These are phyloP conservation scores for Ptychochromis oligacanthus DNA, from an alignment of 2,113 vertebrate species.

Conservation along the genomic window DNA sequence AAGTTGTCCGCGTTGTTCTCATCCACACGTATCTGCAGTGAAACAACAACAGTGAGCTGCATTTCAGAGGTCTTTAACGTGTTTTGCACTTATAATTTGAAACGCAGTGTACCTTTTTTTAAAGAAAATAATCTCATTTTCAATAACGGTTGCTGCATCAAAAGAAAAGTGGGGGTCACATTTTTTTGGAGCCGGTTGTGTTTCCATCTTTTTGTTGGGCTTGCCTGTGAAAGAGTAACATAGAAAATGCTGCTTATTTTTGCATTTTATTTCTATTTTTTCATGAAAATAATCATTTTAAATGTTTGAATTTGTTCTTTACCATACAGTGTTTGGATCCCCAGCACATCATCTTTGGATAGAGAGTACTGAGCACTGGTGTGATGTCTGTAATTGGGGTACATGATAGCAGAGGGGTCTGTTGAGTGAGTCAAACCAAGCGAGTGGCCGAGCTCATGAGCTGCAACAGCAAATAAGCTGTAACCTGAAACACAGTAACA, in stretches of 20 bases:
- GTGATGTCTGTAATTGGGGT: conserved; percentile 80
- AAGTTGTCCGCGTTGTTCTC: conserved; percentile 53
- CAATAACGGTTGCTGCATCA: conserved; percentile 72
- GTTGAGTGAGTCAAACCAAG: conserved; percentile 81
- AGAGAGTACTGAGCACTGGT: conserved; percentile 73
- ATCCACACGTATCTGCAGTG: conserved; percentile 69
- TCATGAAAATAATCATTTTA: neutral
- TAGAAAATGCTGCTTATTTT: neutral
- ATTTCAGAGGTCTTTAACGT: neutral
- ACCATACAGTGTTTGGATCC: conserved; percentile 80
- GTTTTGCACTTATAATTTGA: neutral
- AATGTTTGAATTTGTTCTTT: neutral
- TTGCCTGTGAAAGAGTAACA: conserved; percentile 54
- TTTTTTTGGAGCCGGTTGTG: conserved; percentile 39
- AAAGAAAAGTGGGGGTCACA: conserved; percentile 67
- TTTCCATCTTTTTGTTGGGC: conserved; percentile 26
- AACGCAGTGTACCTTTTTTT: conserved; percentile 64
- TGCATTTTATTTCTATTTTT: no score
- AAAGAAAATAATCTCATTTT: conserved; percentile 73
- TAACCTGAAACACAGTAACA: conserved; percentile 67
- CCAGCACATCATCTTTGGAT: conserved; percentile 76
- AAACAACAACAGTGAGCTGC: neutral
- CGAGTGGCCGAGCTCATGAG: conserved; percentile 82
- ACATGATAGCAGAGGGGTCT: conserved; percentile 80
- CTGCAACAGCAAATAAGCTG: conserved; percentile 77